Base-by-base conservation (phyloP, 2,797 vertebrate species). In the Fringilla coelebs region DNA sequence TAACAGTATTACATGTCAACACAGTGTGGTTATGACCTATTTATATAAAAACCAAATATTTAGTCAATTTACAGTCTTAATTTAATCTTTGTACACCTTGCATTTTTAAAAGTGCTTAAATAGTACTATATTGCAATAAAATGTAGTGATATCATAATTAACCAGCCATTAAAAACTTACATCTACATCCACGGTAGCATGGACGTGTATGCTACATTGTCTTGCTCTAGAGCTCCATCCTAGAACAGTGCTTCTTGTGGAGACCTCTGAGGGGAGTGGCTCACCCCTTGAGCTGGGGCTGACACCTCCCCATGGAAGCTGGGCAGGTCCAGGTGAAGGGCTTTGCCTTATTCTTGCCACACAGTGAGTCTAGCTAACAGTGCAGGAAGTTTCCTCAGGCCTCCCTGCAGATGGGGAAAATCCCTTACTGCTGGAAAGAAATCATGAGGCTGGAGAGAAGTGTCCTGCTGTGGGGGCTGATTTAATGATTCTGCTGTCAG, bases 21-120 rank as follows among this genome's bases (percentile, higher is more conserved):
- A 98, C 98, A 98, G 98, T 99, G 98, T 98, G 98, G 98, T 98
- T 98, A 98, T 97, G 97, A 98, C 98, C 98, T 98, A 98, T 98
- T 98, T 98, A 98, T 98, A 98, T 98, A 98, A 99, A 98, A 99
- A 98, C 98, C 98, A 99, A 99, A 99, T 98, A 98, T 98, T 98
- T 98, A 98, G 98, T 98, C 98, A 98, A 97, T 98, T 98, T 98
- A 98, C 98, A 95, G 98, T 98, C 98, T 98, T 98, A 98, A 98
- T 98, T 97, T 98, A 98, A 98, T 98, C 98, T 98, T 98, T 98
- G 98, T 98, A 98, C 97, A 98, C 98, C 98, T 97, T 98, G 98
- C 98, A 98, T 98, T 98, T 98, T 98, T 97, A 98, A 97, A 97
- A 98, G 98, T 98, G 98, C 98, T 98, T 98, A 98, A 97, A 98